Percentiles rank a stretch among this genome's conserved stretches.
Evolutionary conservation across 1,140 invertebrate genomes (phyloP).

Genomic region (Listronotus bonariensis): DNA sequence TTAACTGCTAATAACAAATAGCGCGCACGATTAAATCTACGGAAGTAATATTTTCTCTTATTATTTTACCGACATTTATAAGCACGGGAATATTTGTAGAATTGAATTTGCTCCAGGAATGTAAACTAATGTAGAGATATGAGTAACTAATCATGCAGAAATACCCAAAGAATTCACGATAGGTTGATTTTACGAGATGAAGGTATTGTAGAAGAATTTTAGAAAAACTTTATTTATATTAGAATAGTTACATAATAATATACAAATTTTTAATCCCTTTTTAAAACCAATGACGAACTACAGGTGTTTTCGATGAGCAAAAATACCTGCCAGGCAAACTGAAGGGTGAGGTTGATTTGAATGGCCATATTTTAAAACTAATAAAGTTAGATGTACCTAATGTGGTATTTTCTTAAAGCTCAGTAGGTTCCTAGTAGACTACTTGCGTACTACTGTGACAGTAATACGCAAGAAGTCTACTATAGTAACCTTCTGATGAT

Average conservation of each 20-base stretch:
- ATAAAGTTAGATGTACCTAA: too few relatives aligned
- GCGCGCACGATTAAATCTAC: constrained; percentile 1
- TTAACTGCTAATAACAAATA: background rate
- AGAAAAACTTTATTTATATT: background rate
- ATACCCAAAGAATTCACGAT: constrained; percentile 16
- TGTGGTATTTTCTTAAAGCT: too few relatives aligned
- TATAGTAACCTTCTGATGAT: too few relatives aligned
- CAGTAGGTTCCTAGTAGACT: too few relatives aligned
- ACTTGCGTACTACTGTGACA: too few relatives aligned
- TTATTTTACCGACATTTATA: constrained; percentile 25
- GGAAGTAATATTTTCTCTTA: constrained; percentile 23
- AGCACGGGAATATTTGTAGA: constrained; percentile 9
- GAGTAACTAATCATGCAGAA: constrained; percentile 24
- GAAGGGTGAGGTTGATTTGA: too few relatives aligned
- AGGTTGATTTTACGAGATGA: constrained; percentile 9
- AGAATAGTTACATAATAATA: background rate
- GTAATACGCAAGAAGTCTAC: too few relatives aligned
- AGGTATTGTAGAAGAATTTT: background rate
- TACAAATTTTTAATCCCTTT: background rate
- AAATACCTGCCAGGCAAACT: too few relatives aligned
- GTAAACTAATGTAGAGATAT: constrained; percentile 25
- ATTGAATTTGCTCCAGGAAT: constrained; percentile 26
- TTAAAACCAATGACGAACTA: background rate
- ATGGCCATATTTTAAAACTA: too few relatives aligned
- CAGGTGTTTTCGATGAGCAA: too few relatives aligned